Percentiles rank a stretch among this genome's conserved stretches.
Evolutionary conservation across 2,888 invertebrate species (phyloP).

Genomic region (Cheilosia urbana): DNA sequence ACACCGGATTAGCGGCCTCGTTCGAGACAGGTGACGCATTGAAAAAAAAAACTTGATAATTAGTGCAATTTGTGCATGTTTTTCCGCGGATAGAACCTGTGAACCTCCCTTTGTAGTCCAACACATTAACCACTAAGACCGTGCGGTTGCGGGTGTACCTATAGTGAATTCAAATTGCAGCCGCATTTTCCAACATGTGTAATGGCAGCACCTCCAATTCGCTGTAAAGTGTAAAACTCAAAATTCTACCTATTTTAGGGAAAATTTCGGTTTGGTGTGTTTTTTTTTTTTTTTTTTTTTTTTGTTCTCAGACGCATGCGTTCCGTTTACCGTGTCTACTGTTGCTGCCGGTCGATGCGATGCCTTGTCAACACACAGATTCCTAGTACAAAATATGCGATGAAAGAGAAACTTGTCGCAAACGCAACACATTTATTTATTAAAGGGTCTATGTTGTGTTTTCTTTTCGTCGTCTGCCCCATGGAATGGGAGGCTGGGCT

Average conservation of each 20-base stretch:
- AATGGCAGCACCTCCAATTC: conserved; percentile 41
- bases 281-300: background rate
- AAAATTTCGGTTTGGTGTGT: background rate
- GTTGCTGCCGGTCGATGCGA: conserved; percentile 21
- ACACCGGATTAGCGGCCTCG: no score
- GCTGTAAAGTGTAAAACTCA: conserved; percentile 8
- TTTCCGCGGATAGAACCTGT: no score
- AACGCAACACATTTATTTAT: conserved; percentile 60
- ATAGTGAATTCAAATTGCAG: no score
- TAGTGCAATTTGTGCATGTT: no score
- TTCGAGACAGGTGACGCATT: no score
- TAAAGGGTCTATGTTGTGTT: conserved; percentile 41
- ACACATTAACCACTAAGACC: no score
- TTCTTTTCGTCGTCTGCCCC: background rate
- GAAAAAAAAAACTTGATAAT: no score
- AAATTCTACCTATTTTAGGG: conserved; percentile 1
- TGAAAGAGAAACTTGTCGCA: conserved; percentile 66
- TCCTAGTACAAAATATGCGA: conserved; percentile 13
- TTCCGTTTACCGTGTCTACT: background rate
- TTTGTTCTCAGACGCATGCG: conserved; percentile 32
- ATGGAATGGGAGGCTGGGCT: background rate
- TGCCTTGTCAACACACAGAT: conserved; percentile 21
- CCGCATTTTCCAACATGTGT: conserved; percentile 8
- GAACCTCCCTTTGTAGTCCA: no score
- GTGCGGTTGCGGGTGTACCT: no score